Base-by-base conservation (phyloP, 2,113 vertebrate species). In the Hyaena hyaena region DNA sequence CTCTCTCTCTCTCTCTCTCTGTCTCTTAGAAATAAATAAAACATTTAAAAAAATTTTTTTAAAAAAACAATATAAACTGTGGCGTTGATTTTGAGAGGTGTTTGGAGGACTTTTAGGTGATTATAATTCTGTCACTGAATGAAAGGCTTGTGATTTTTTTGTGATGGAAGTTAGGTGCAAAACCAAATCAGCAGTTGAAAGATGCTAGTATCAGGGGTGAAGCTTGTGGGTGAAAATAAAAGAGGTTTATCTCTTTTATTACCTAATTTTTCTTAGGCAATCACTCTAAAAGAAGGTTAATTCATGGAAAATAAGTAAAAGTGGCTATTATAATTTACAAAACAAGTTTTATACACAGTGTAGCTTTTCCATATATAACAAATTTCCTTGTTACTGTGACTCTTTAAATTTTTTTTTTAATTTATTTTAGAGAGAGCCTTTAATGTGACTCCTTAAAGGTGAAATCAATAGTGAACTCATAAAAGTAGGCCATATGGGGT, bases 111-210 rank as follows among this genome's bases (percentile, higher is more conserved):
- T 68, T 90, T 55, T 69, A 74, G 68, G 86, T 93, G 26, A 45
- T 66, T 65, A 4, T 50, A 92, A 39, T 12, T 28, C 9, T 63
- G 16, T 85, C 65, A 90, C 2, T 81, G 26, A 88, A 71, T 86
- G 81, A 65, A 66, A 92, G 28, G 48, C 35, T 95, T 94, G 33
- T 82, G 86, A 55, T 82, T 97, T 96, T 90, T 45, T 88, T 96
- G 55, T 35, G 10, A 10, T 61, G 79, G 68, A 88, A 91, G 43
- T 48, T 83, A 50, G 53, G 81, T 15, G 12, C 21, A 50, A 95
- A 95, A 33, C 21, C 31, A 84, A 45, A 50, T 79, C 15, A 58
- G 17, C 50, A 69, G 6, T 43, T 84, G 71, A 86, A 85, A 93
- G 35, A 83, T 73, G 28, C 21, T 95, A 19, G 35, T 87, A 5